Percentiles rank a stretch among this genome's conserved stretches.
These are phyloP conservation scores for Bovichtus variegatus DNA, from an alignment of 2,797 vertebrate species.

Conservation along the genomic window DNA sequence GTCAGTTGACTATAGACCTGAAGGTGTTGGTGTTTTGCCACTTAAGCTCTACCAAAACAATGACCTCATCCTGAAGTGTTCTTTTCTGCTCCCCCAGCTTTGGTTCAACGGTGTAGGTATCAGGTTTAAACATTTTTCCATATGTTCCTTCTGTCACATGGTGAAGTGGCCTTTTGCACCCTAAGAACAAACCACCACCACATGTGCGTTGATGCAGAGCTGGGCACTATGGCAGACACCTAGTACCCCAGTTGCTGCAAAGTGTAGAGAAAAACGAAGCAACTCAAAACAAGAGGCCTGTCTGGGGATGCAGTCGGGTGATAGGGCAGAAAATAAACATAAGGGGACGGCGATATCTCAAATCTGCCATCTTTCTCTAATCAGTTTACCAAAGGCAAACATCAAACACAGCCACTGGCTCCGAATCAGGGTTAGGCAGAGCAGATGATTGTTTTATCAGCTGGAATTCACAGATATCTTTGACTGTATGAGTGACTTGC, in stretches of 20 bases:
- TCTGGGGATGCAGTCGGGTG: conserved; percentile 44
- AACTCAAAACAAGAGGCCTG: conserved; percentile 29
- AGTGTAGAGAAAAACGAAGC: conserved; percentile 48
- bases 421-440: conserved; percentile 73
- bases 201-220: conserved; percentile 17
- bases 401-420: conserved; percentile 76
- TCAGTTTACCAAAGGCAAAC: conserved; percentile 78
- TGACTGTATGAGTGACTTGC: conserved; percentile 52
- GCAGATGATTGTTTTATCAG: conserved; percentile 85
- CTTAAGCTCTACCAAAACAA: conserved; percentile 57
- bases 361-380: conserved; percentile 74
- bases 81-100: conserved; percentile 27
- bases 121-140: conserved; percentile 60
- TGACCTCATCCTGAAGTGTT: conserved; percentile 60
- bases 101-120: conserved; percentile 35
- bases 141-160: conserved; percentile 47
- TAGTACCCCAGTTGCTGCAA: conserved; percentile 35
- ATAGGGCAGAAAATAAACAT: conserved; percentile 76
- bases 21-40: conserved; percentile 69
- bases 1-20: conserved; percentile 46
- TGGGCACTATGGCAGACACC: conserved; percentile 22
- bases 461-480: conserved; percentile 82
- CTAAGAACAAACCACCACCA: conserved; percentile 35
- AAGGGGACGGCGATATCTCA: conserved; percentile 64
- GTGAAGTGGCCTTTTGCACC: conserved; percentile 45